A percentile compares a stretch with the other conserved stretches of the same genome.
Conservation (phyloP, 2,113 vertebrate species). For the Gadus chalcogrammus region DNA sequence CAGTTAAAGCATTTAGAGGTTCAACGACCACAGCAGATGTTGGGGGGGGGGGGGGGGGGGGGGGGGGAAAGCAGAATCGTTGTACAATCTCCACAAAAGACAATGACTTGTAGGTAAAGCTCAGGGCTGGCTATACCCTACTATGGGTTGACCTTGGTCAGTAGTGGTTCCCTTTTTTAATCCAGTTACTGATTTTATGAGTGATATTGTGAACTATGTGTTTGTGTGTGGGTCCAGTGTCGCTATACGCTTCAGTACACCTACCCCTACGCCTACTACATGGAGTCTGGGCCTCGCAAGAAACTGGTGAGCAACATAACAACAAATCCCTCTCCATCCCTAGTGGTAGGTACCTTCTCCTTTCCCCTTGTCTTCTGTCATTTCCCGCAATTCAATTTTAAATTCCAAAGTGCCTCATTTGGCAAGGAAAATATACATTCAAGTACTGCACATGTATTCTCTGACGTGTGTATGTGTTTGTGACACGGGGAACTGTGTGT, state of each 20-base stretch:
- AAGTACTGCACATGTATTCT: too few relatives aligned
- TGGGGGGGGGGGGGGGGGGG: not conserved
- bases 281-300: slow-evolving; percentile 97
- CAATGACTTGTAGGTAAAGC: too few relatives aligned
- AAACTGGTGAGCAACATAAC: slow-evolving; percentile 83
- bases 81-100: not conserved
- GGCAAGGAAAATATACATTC: too few relatives aligned
- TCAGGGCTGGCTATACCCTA: not conserved
- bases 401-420: too few relatives aligned
- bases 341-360: too few relatives aligned
- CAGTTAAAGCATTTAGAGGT: too few relatives aligned
- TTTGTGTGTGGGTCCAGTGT: slow-evolving; percentile 74
- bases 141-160: too few relatives aligned
- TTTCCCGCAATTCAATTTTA: too few relatives aligned
- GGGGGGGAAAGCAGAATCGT: not conserved
- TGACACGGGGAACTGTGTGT: too few relatives aligned
- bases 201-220: not conserved
- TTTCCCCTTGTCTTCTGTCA: too few relatives aligned
- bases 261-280: slow-evolving; percentile 98
- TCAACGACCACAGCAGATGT: not conserved
- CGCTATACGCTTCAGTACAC: slow-evolving; percentile 99
- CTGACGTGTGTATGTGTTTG: too few relatives aligned
- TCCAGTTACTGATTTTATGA: not conserved
- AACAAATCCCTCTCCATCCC: not conserved
- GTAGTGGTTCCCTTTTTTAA: too few relatives aligned